Evolutionary conservation across 2,113 vertebrate species (phyloP).

Genomic region (Muntiacus reevesi): DNA sequence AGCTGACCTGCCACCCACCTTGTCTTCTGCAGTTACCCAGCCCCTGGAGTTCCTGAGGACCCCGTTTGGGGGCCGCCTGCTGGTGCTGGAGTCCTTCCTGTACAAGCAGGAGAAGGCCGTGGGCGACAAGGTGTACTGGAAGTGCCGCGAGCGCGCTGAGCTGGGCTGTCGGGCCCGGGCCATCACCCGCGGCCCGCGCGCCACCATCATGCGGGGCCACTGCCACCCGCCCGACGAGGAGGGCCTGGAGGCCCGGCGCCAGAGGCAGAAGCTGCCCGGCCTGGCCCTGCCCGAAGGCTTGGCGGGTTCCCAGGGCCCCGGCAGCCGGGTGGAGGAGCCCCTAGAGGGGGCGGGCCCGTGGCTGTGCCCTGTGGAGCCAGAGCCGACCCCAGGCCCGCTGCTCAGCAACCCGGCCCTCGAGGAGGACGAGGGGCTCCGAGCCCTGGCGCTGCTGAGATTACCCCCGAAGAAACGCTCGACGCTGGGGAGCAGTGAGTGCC

Average conservation of each 20-base stretch:
- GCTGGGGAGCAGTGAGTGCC: conserved; percentile 9
- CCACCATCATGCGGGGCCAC: conserved; percentile 52
- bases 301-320: not conserved
- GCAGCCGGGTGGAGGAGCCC: not conserved
- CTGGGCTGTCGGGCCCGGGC: conserved; percentile 62
- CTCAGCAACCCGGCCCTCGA: not conserved
- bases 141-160: conserved; percentile 11
- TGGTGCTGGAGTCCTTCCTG: conserved; percentile 57
- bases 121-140: conserved; percentile 69
- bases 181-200: conserved; percentile 40
- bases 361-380: not conserved
- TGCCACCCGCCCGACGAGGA: conserved; percentile 45
- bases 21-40: not conserved
- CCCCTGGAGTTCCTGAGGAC: conserved; percentile 70
- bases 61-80: conserved; percentile 52
- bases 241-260: conserved; percentile 25
- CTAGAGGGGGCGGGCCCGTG: not conserved
- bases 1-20: not conserved
- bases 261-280: not conserved
- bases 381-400: not conserved
- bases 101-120: conserved; percentile 68
- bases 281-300: not conserved
- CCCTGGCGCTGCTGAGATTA: conserved; percentile 28
- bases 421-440: not conserved
- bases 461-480: conserved; percentile 57